Base-by-base conservation (phyloP, 2,113 vertebrate genomes). In the Oreochromis aureus region DNA sequence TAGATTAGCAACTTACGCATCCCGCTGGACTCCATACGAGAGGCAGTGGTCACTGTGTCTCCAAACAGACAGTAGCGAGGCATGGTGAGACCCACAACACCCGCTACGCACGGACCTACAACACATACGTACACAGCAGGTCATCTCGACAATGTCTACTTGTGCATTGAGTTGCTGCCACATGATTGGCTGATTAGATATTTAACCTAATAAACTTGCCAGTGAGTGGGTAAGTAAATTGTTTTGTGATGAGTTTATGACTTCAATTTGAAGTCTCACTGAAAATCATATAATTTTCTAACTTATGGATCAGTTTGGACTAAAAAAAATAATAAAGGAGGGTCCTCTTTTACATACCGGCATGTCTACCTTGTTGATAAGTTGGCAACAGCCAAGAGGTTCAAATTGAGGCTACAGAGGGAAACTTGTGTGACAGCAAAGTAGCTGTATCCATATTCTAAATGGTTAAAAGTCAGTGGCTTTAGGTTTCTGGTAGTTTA, bases 1-100 rank as follows among this genome's bases (percentile, higher is more conserved):
- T 51, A 51, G 10, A 30, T 56, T 2, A 16, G 27, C 22, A 61
- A 94, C 97, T 94, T 90, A 97, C 97, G 95, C 91, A 96, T 61
- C 53, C 97, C 96, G 7, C 89, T 95, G 84, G 96, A 95, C 91
- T 97, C 97, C 97, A 97, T 96, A 4, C 95, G 96, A 53, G 97
- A 97, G 10, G 97, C 97, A 0, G 96, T 97, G 86, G 86, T 97
- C 46, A 97, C 96, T 0, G 97, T 97, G 91, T 97, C 96, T 66
- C 97, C 96, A 80, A 97, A 97, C 78, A 97, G 94, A 86, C 97
- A 97, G 91, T 97, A 97, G 22, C 97, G 94, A n/a, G 97, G 96
- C 97, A 97, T 97, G 0, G 95, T 97, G 78, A 97, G 95, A 16
- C 97, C 97, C 6, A 97, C 97, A 30, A 97, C 96, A 1, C 97